Conservation (phyloP, 2,888 invertebrate species). For the Anthophora plumipes region DNA sequence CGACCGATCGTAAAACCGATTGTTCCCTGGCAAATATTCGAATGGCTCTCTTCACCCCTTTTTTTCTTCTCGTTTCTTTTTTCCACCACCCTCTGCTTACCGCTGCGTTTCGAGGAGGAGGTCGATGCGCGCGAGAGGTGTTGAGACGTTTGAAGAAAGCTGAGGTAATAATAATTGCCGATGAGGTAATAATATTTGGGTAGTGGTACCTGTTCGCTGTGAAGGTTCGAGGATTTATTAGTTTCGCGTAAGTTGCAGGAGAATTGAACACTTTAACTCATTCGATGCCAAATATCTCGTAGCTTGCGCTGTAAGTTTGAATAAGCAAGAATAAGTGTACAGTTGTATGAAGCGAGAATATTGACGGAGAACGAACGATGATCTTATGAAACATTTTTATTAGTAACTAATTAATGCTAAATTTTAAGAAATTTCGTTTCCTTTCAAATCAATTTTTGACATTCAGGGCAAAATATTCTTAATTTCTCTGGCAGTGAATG, state of each 20-base stretch:
- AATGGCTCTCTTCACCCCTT: neutral
- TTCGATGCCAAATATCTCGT: too few species aligned
- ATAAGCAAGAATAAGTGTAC: too few species aligned
- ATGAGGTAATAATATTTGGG: neutral
- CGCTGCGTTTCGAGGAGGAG: neutral
- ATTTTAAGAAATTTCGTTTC: too few species aligned
- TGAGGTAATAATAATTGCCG: neutral
- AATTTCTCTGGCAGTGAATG: too few species aligned
- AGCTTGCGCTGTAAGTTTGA: too few species aligned
- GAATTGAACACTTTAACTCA: neutral
- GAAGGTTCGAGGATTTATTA: neutral
- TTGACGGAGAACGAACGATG: too few species aligned
- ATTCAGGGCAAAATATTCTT: too few species aligned
- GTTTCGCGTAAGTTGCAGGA: neutral
- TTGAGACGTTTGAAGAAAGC: neutral
- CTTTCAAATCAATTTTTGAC: too few species aligned
- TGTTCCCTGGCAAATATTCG: conserved; percentile 13
- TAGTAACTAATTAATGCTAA: too few species aligned
- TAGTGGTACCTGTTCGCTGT: neutral
- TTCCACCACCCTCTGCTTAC: neutral
- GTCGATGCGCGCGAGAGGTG: neutral
- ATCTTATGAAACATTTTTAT: too few species aligned
- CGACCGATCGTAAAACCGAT: conserved; percentile 40
- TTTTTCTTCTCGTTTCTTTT: too few species aligned
- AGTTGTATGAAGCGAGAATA: too few species aligned